Base-by-base conservation (phyloP, 2,888 invertebrate species). In the Brachyptera putata region DNA sequence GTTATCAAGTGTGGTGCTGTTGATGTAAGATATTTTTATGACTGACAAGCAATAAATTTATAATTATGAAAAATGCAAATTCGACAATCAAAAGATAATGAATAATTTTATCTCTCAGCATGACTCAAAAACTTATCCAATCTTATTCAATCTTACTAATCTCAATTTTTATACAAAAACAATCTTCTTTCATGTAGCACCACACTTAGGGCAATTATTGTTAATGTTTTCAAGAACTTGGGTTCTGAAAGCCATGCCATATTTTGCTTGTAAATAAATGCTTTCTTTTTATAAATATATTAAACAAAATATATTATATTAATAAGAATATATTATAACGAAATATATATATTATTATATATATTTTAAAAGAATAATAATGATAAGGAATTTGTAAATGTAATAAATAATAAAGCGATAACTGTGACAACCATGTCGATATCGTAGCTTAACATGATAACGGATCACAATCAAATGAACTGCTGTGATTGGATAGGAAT, bases 321-420 rank as follows among this genome's bases (percentile, higher is more conserved):
- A 13, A 21, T 41, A 58, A 5, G 34, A 60, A 56, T 57, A 37
- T 41, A 22, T 53, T 53, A 59, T 50, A 39, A 39, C 46, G 24
- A 59, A 24, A 56, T 50, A 49, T 57, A 37, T 49, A 59, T 59
- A 60, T 60, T 56, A 48, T 24, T 50, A 60, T 37, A 56, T 58
- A 59, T 60, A 60, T 60, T 60, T 60, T 60, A 60, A 60, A 50
- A 60, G 21, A 41, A 56, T 56, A 57, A 50, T 50, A 60, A 49
- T 26, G 36, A 56, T 56, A 48, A 53, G 56, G 25, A 56, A 60
- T 34, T 48, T 26, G 41, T 25, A 24, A 48, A 46, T 60, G 48
- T 60, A 56, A 56, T 48, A 60, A 59, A 57, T n/a, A n/a, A n/a
- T n/a, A n/a, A n/a, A 57, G 49, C 41, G 39, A 9, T 56, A 57